Evolutionary conservation across 1,140 invertebrate genomes (phyloP).

Genomic region (Holcopasites calliopsidis): DNA sequence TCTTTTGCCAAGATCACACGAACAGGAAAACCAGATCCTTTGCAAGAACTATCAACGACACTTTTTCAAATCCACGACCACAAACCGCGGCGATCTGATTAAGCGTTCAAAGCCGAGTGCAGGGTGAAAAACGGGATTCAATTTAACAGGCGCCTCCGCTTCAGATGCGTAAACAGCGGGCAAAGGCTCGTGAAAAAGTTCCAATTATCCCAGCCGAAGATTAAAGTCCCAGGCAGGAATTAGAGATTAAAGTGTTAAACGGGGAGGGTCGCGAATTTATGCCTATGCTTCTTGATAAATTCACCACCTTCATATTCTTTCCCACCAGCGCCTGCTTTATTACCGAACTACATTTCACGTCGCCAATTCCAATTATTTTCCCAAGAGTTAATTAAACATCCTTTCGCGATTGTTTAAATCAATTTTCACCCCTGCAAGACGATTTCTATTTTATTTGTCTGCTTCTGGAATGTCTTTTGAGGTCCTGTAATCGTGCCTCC

Average conservation of each 20-base stretch:
- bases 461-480: too few relatives aligned
- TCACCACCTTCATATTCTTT: neutral
- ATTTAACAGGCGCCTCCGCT: neutral
- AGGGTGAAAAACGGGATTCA: neutral
- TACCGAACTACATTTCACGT: too few relatives aligned
- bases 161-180: slow-evolving; percentile 9
- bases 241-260: slow-evolving; percentile 19
- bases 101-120: neutral
- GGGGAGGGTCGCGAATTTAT: neutral
- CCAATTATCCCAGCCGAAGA: slow-evolving; percentile 27
- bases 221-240: slow-evolving; percentile 15
- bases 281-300: neutral
- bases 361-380: too few relatives aligned
- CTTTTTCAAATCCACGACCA: too few relatives aligned
- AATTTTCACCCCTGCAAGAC: too few relatives aligned
- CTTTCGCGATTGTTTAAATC: too few relatives aligned
- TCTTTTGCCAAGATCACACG: neutral
- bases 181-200: slow-evolving; percentile 7
- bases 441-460: too few relatives aligned
- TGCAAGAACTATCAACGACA: too few relatives aligned
- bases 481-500: too few relatives aligned
- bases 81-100: neutral
- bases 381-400: too few relatives aligned
- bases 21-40: too few relatives aligned
- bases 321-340: neutral